These are phyloP conservation scores for Iphiclides podalirius DNA, from an alignment of 2,888 invertebrate species.

Conservation along the genomic window DNA sequence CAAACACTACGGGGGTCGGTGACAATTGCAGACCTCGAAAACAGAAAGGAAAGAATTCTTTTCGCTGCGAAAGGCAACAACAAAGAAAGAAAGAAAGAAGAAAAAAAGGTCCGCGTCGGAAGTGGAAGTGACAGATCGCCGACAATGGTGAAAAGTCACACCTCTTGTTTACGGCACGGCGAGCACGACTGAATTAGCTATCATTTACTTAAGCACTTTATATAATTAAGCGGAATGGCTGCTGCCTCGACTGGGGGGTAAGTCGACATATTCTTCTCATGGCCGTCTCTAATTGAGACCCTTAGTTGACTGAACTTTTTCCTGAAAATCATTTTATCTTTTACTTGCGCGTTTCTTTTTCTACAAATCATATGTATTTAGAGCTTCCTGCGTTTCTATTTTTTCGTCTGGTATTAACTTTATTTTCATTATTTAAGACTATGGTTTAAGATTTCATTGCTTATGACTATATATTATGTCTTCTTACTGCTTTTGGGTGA, in stretches of 20 bases:
- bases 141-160: slow-evolving; percentile 77
- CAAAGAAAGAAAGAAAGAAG: slow-evolving; percentile 53
- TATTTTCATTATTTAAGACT: no score
- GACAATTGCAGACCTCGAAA: slow-evolving; percentile 71
- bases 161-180: slow-evolving; percentile 73
- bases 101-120: slow-evolving; percentile 60
- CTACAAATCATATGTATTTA: no score
- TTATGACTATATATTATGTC: no score
- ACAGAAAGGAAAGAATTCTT: slow-evolving; percentile 67
- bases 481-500: no score
- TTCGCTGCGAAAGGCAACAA: slow-evolving; percentile 73
- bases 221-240: slow-evolving; percentile 73
- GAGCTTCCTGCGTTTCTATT: no score
- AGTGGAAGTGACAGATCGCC: slow-evolving; percentile 77
- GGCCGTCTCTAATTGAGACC: slow-evolving; percentile 55
- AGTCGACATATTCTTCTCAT: slow-evolving; percentile 56
- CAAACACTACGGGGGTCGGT: slow-evolving; percentile 67
- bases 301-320: slow-evolving; percentile 39
- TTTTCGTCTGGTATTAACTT: no score
- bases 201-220: slow-evolving; percentile 79
- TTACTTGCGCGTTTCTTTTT: slow-evolving; percentile 1
- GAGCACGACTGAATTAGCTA: slow-evolving; percentile 71
- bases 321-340: slow-evolving; percentile 13
- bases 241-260: slow-evolving; percentile 60
- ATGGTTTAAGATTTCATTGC: no score